Evolutionary conservation across 1,140 invertebrate species (phyloP).

Genomic region (Heliconius nattereri): DNA sequence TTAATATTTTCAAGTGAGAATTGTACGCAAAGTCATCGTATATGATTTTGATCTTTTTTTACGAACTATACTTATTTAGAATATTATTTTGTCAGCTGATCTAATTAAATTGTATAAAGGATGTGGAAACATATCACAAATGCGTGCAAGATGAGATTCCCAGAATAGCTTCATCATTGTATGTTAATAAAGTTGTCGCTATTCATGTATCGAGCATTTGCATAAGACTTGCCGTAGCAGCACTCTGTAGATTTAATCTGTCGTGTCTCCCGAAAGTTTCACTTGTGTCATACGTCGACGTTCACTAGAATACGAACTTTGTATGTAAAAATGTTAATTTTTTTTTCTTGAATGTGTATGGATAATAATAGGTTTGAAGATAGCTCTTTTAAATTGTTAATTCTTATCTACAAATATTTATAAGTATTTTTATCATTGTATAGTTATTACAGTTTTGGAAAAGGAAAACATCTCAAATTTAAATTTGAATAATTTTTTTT

Average conservation of each 20-base stretch:
- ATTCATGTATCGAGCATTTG: constrained; percentile 17
- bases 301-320: neutral
- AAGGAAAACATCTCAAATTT: neutral
- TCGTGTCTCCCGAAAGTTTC: constrained; percentile 4
- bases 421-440: neutral
- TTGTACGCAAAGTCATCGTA: neutral
- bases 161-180: constrained; percentile 17
- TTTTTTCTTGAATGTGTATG: neutral
- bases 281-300: neutral
- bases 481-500: no score
- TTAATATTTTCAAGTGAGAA: neutral
- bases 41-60: neutral
- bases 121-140: neutral
- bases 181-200: constrained; percentile 19
- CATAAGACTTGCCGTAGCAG: neutral
- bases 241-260: neutral
- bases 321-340: constrained; percentile 7
- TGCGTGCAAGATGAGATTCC: neutral
- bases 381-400: neutral
- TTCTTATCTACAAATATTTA: neutral
- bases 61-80: neutral
- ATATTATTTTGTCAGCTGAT: neutral
- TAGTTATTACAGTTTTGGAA: no score
- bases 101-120: neutral
- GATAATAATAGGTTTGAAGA: neutral